These are phyloP conservation scores for Peromyscus aztecus DNA, from an alignment of 2,797 vertebrate species.

Conservation along the genomic window DNA sequence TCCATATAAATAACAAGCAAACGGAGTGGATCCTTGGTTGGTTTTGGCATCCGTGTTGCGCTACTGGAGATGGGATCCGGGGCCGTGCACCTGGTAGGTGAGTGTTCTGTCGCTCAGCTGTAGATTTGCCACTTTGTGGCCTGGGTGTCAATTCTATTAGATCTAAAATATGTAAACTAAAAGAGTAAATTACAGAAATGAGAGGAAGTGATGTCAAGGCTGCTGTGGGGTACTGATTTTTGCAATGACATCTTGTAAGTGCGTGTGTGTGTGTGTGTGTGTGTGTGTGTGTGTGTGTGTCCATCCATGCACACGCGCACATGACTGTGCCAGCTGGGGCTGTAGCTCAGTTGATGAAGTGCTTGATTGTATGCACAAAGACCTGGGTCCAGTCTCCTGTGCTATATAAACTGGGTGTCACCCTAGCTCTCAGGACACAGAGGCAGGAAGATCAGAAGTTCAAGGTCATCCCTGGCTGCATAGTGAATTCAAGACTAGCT, in stretches of 20 bases:
- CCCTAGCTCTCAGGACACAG: neutral
- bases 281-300: neutral
- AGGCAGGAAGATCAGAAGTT: neutral
- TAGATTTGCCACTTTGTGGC: neutral
- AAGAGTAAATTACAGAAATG: neutral
- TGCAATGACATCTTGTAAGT: neutral
- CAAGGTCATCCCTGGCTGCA: neutral
- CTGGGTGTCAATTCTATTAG: neutral
- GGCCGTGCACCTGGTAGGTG: neutral
- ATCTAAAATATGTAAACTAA: neutral
- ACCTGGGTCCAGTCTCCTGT: neutral
- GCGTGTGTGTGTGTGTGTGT: neutral
- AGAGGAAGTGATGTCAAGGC: neutral
- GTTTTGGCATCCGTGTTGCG: accelerated
- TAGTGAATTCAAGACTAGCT: neutral
- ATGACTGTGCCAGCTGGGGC: too few species aligned
- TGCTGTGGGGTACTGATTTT: neutral
- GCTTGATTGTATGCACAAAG: neutral
- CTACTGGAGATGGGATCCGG: neutral
- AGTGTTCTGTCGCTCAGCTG: neutral
- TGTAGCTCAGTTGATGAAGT: neutral
- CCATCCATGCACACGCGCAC: neutral
- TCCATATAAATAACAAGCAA: neutral
- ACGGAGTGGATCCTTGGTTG: neutral
- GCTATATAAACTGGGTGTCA: neutral